Evolutionary conservation across 2,797 vertebrate genomes (phyloP).

Genomic region (Melanitta fusca): DNA sequence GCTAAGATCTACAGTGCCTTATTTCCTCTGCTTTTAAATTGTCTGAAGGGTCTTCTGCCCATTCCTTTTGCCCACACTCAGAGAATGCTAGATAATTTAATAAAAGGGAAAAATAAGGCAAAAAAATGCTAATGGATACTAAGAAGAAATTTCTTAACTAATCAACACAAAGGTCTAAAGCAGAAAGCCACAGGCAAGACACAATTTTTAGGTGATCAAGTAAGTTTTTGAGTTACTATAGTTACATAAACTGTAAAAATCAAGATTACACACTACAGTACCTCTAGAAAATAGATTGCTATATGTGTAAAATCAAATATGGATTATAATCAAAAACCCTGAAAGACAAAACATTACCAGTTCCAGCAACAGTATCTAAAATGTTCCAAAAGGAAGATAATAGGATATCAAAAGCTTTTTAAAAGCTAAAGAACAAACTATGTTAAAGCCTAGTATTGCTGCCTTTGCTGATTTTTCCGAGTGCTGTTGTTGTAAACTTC

Average conservation of each 20-base stretch:
- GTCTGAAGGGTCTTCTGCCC: not conserved
- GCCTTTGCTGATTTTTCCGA: not conserved
- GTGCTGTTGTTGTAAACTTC: not conserved
- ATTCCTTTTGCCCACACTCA: accelerated
- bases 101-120: not conserved
- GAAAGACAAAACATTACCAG: not conserved
- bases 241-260: constrained; percentile 34
- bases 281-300: constrained; percentile 51
- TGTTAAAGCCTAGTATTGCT: not conserved
- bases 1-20: not conserved
- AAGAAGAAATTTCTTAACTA: not conserved
- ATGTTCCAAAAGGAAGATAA: not conserved
- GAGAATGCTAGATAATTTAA: not conserved
- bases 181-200: not conserved
- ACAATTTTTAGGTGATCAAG: not conserved
- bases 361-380: not conserved
- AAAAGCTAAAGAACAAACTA: not conserved
- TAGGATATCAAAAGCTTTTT: not conserved
- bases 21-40: not conserved
- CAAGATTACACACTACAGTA: constrained; percentile 37
- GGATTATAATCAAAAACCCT: not conserved
- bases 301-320: too few relatives aligned
- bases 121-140: not conserved
- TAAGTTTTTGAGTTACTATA: not conserved
- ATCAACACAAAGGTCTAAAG: not conserved